Evolutionary conservation across 2,888 invertebrate genomes (phyloP), one percentile per base, ranked within the genome.

Genomic region (Sesia apiformis): DNA sequence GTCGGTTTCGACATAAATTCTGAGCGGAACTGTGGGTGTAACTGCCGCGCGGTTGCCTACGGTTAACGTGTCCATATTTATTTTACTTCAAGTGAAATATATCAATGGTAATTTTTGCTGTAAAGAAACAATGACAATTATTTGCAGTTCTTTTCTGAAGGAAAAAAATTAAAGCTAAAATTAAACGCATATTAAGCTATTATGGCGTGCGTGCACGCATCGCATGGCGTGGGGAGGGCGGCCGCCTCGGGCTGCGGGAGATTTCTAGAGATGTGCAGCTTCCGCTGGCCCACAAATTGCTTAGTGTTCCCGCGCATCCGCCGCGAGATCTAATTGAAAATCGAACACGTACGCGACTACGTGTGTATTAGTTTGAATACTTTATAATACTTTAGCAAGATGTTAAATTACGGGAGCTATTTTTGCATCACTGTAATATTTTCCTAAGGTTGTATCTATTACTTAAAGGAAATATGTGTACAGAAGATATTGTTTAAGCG

Each of bases 1-100:
- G 85, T 81, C 77, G 76, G 83, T 87, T 86, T 81, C 85, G 70
- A 84, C 82, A 87, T 87, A 88, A 87, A 89, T 86, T 84, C 81
- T 82, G 77, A 78, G 75, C 84, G 76, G 78, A 83, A 81, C 83
- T 78, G 87, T 89, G 85, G 87, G 87, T 87, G 88, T 89, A 83
- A 84, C 86, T 81, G 82, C 78, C 69, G 76, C 70, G 72, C 76
- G 66, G 78, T 80, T 77, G 80, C 76, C 78, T 78, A 72, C 77
- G 65, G 63, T 69, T 63, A 69, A 68, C 67, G 79, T 79, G 74
- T 75, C 70, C 66, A 67, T 83, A 82, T 83, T 81, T 81, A 86
- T 83, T 81, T 77, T 71, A 75, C 70, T 71, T 76, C 76, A 72
- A 69, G 70, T 78, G 68, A 78, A 77, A 82, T 79, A 78, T 78